Evolutionary conservation across 1,140 invertebrate genomes (phyloP).

Genomic region (Drosophila bocki): DNA sequence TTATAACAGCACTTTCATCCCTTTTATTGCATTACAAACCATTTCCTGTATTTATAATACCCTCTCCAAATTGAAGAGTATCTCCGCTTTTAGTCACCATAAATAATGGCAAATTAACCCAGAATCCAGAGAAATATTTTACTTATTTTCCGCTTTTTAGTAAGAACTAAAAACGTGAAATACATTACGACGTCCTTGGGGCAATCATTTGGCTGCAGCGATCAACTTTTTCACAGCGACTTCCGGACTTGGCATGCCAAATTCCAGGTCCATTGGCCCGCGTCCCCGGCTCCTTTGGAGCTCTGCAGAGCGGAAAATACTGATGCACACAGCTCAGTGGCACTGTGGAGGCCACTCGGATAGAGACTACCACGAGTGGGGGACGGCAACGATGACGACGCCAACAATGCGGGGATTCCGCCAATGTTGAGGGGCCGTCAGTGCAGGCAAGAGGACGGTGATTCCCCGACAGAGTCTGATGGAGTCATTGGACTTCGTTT

Average conservation of each 20-base stretch:
- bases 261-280: conserved; percentile 15
- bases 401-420: conserved; percentile 26
- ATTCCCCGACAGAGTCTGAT: conserved; percentile 17
- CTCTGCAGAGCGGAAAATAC: conserved; percentile 9
- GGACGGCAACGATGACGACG: not conserved
- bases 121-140: not conserved
- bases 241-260: conserved; percentile 30
- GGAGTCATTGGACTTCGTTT: conserved; percentile 53
- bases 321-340: conserved; percentile 8
- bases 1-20: too few species aligned
- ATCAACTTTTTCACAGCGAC: conserved; percentile 28
- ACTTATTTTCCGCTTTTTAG: not conserved
- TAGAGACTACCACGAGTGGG: not conserved
- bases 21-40: too few species aligned
- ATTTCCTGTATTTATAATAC: not conserved
- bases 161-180: not conserved
- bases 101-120: not conserved
- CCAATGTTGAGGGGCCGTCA: not conserved
- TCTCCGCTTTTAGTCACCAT: not conserved
- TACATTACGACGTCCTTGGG: not conserved
- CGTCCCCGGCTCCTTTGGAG: conserved; percentile 17
- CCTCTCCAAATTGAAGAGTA: not conserved
- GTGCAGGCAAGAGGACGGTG: not conserved
- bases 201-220: conserved; percentile 10
- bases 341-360: conserved; percentile 17